Percentiles rank a stretch among this genome's conserved stretches.
phyloP scores from a whole-genome alignment of 1,140 invertebrate genomes.

The Diorhabda carinulata region DNA sequence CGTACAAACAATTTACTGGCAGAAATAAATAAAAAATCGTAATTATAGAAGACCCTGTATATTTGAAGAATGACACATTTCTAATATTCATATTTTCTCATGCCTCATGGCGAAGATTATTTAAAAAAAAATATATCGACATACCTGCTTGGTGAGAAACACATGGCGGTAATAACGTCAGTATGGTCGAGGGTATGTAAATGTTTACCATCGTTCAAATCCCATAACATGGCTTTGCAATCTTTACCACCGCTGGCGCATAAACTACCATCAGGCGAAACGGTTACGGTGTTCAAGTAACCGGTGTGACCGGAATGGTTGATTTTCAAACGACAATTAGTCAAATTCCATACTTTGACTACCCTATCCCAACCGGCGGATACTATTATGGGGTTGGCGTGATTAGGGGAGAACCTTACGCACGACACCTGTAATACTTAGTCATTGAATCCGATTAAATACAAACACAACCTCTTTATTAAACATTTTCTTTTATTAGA shows the following conservation, averaged over 20 bases:
- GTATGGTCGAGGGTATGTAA: constrained; percentile 98
- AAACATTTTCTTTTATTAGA: neutral
- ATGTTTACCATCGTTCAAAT: constrained; percentile 99
- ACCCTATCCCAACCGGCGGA: constrained; percentile 98
- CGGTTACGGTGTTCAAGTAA: constrained; percentile 97
- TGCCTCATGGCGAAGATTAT: no score
- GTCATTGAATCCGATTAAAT: no score
- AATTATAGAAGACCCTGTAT: no score
- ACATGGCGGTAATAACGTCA: constrained; percentile 96
- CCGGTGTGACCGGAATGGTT: constrained; percentile 97
- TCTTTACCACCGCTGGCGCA: constrained; percentile 99
- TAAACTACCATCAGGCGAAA: constrained; percentile 98
- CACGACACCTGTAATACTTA: constrained; percentile 63
- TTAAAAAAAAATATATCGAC: neutral
- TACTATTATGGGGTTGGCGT: constrained; percentile 97
- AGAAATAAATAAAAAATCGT: no score
- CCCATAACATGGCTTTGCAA: constrained; percentile 99
- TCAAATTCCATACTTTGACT: constrained; percentile 99
- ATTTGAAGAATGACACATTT: no score
- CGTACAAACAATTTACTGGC: no score
- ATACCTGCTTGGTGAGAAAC: constrained; percentile 93
- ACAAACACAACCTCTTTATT: no score
- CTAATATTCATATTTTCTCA: no score
- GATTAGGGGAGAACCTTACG: constrained; percentile 97
- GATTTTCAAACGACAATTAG: constrained; percentile 98